Conservation (phyloP, 2,113 vertebrate species). For the rabbit (Oryctolagus cuniculus) region DNA sequence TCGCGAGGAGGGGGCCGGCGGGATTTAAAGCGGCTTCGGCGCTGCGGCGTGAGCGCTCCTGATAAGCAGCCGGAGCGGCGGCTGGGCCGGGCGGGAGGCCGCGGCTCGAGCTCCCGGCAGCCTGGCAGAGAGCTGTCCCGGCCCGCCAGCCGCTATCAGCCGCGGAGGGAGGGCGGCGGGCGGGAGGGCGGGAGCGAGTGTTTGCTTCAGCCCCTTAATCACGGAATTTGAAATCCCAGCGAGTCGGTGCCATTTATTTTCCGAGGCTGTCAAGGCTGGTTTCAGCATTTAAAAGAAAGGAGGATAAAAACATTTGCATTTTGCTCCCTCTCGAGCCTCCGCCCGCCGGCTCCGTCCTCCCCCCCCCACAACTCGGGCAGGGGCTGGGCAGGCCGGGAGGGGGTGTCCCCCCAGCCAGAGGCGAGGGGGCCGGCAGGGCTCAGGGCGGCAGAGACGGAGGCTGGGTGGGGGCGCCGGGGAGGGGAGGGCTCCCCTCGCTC, state of each 20-base stretch:
- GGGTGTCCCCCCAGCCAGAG: background rate
- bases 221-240: constrained; percentile 86
- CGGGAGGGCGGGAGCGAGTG: constrained; percentile 54
- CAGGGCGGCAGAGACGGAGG: background rate
- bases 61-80: constrained; percentile 88
- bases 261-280: constrained; percentile 78
- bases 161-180: constrained; percentile 64
- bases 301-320: constrained; percentile 81
- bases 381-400: background rate
- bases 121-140: constrained; percentile 80
- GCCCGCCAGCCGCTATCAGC: constrained; percentile 82
- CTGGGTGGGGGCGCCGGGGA: background rate
- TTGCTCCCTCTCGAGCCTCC: constrained; percentile 36
- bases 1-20: background rate
- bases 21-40: constrained; percentile 83
- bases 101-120: constrained; percentile 87
- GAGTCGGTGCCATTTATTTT: constrained; percentile 85
- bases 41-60: constrained; percentile 82
- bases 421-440: background rate
- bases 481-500: background rate
- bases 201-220: constrained; percentile 86
- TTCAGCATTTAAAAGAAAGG: constrained; percentile 83
- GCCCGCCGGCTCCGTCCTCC: background rate
- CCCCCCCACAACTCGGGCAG: background rate
- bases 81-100: constrained; percentile 82